A percentile compares a stretch with the other conserved stretches of the same genome.
These are phyloP conservation scores for Istiophorus platypterus DNA, from an alignment of 2,113 vertebrate species.

Conservation along the genomic window DNA sequence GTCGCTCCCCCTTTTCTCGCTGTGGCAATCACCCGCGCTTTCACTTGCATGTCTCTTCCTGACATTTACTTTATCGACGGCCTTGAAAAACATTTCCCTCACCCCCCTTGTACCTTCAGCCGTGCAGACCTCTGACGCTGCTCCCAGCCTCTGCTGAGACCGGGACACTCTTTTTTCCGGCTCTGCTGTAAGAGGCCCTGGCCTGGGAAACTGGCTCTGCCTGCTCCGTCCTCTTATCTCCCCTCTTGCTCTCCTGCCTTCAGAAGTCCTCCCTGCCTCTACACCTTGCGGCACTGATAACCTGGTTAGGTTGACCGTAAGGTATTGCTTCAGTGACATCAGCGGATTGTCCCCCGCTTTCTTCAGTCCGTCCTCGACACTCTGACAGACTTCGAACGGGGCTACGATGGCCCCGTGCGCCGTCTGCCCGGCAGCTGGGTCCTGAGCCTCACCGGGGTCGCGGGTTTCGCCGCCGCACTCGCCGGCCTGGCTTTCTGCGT, in stretches of 20 bases:
- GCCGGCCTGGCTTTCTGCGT: conserved; percentile 25
- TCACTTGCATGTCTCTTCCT: conserved; percentile 44
- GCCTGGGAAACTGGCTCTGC: conserved; percentile 40
- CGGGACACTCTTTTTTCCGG: conserved; percentile 56
- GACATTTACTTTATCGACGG: conserved; percentile 58
- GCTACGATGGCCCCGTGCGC: background rate
- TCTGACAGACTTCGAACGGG: conserved; percentile 11
- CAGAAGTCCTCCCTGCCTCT: conserved; percentile 37
- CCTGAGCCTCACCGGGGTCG: background rate
- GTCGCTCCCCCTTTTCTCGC: conserved; percentile 16
- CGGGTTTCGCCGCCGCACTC: conserved; percentile 32
- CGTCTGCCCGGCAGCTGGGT: background rate
- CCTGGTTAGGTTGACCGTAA: conserved; percentile 82
- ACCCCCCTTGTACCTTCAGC: conserved; percentile 75
- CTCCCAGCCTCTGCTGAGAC: conserved; percentile 59
- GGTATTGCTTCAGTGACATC: conserved; percentile 80
- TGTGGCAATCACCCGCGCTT: conserved; percentile 24
- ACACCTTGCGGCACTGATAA: conserved; percentile 61
- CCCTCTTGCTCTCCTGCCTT: conserved; percentile 28
- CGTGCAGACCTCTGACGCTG: conserved; percentile 42
- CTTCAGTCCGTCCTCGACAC: conserved; percentile 13
- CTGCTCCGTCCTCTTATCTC: conserved; percentile 42
- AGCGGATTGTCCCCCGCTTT: conserved; percentile 55
- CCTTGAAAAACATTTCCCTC: conserved; percentile 79
- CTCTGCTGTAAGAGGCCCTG: conserved; percentile 16